phyloP scores from a whole-genome alignment of 2,113 vertebrate species.

The Oreochromis aureus region DNA sequence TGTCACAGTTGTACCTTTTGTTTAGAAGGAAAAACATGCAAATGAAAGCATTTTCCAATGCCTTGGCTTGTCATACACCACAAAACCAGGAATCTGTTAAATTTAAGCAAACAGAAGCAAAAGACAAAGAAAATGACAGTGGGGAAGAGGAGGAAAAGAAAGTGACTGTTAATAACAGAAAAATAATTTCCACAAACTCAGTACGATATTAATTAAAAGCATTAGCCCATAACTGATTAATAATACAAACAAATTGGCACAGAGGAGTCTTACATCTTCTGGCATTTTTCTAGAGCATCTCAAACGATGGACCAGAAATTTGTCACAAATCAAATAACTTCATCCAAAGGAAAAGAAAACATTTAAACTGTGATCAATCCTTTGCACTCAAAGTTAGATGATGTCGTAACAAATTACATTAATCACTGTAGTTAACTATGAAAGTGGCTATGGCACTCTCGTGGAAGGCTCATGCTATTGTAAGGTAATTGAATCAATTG shows the following conservation, averaged over 20 bases:
- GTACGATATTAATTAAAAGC: constrained; percentile 30
- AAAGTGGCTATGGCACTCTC: not conserved
- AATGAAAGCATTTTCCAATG: fast-evolving
- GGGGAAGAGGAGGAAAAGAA: not conserved
- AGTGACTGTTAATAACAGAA: not conserved
- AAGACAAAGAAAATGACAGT: not conserved
- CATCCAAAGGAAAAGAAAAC: not conserved
- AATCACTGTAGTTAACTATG: not conserved
- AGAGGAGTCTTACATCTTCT: not conserved
- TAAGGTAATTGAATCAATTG: not conserved
- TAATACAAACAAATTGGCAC: constrained; percentile 18
- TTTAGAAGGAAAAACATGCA: not conserved
- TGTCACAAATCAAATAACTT: not conserved
- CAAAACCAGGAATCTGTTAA: not conserved
- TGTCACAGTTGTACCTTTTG: not conserved
- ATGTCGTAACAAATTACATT: not conserved
- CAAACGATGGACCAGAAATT: not conserved
- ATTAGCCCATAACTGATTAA: constrained; percentile 29
- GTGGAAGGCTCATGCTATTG: not conserved
- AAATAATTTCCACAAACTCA: not conserved
- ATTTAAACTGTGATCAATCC: not conserved
- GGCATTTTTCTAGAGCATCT: not conserved
- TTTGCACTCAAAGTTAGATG: not conserved
- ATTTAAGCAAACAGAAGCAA: not conserved
- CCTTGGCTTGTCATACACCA: not conserved